Conservation (phyloP, 2,888 invertebrate species). For the Trissonchulus sp. region DNA sequence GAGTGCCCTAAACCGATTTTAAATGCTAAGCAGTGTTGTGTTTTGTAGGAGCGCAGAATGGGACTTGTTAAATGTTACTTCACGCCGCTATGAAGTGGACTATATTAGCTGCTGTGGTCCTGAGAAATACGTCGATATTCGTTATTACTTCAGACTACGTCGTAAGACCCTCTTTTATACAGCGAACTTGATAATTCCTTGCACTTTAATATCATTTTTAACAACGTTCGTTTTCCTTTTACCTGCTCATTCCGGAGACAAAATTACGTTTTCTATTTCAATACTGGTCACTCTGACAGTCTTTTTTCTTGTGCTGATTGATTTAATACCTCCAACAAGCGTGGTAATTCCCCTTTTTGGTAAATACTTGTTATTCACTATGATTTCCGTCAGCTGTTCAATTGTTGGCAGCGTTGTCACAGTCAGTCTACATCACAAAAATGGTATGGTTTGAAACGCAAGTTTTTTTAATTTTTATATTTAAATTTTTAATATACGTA, state of each 20-base stretch:
- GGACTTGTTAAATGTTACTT: constrained; percentile 20
- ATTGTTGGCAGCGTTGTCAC: constrained; percentile 44
- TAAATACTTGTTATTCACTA: constrained; percentile 50
- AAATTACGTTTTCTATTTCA: constrained; percentile 51
- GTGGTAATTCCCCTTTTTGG: constrained; percentile 52
- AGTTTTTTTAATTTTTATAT: too few species aligned
- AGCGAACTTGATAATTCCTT: constrained; percentile 45
- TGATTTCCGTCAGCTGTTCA: constrained; percentile 48
- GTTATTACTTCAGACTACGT: constrained; percentile 15
- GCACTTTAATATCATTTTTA: constrained; percentile 34
- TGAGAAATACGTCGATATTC: constrained; percentile 24
- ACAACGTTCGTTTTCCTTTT: constrained; percentile 23
- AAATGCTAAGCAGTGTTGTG: too few species aligned
- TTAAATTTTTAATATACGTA: too few species aligned
- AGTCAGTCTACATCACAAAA: constrained; percentile 45
- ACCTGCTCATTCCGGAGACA: constrained; percentile 44
- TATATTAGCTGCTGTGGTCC: constrained; percentile 26
- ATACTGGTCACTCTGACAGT: constrained; percentile 51
- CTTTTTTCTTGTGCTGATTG: constrained; percentile 49
- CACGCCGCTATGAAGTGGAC: constrained; percentile 9
- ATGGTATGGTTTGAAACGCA: constrained; percentile 23
- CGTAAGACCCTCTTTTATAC: constrained; percentile 24
- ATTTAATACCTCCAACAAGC: constrained; percentile 50
- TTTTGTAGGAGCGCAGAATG: constrained; percentile 21
- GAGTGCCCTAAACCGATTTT: too few species aligned